phyloP scores from a whole-genome alignment of 1,140 invertebrate genomes.

The Lordiphosa clarofinis region DNA sequence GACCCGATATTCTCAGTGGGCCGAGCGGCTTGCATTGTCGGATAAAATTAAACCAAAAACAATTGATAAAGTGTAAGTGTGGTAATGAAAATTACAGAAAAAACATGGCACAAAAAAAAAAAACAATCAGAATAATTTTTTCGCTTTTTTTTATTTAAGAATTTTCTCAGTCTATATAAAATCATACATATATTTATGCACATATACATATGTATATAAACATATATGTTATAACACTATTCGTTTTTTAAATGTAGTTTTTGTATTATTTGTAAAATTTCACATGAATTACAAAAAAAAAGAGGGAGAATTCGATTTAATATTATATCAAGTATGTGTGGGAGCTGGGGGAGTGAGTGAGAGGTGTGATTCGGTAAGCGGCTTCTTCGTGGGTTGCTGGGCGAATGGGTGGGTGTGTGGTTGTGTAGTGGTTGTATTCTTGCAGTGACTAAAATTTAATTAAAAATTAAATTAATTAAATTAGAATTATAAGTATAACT shows the following conservation, averaged over 20 bases:
- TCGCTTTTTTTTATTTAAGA: constrained; percentile 62
- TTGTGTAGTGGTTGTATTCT: constrained; percentile 15
- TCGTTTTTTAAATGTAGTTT: constrained; percentile 49
- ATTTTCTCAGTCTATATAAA: constrained; percentile 70
- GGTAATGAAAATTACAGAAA: no score
- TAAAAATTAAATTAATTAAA: constrained; percentile 60
- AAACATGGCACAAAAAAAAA: no score
- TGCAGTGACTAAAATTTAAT: constrained; percentile 57
- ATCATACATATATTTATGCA: constrained; percentile 51
- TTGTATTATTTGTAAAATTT: constrained; percentile 40
- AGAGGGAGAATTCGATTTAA: constrained; percentile 16
- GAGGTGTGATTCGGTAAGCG: not conserved
- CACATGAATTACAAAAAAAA: constrained; percentile 37
- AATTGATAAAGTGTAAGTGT: no score
- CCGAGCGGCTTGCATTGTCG: no score
- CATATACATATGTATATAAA: constrained; percentile 49
- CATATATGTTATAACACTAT: constrained; percentile 58
- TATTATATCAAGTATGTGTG: constrained; percentile 8
- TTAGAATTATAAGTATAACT: constrained; percentile 56
- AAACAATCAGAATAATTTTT: constrained; percentile 16
- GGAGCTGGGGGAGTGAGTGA: not conserved
- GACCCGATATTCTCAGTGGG: no score
- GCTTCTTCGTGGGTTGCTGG: not conserved
- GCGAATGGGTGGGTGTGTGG: not conserved
- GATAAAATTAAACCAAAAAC: no score